These are phyloP conservation scores for Paragorgia papillata DNA, from an alignment of 92 coral and sea anemone species.

Conservation along the genomic window DNA sequence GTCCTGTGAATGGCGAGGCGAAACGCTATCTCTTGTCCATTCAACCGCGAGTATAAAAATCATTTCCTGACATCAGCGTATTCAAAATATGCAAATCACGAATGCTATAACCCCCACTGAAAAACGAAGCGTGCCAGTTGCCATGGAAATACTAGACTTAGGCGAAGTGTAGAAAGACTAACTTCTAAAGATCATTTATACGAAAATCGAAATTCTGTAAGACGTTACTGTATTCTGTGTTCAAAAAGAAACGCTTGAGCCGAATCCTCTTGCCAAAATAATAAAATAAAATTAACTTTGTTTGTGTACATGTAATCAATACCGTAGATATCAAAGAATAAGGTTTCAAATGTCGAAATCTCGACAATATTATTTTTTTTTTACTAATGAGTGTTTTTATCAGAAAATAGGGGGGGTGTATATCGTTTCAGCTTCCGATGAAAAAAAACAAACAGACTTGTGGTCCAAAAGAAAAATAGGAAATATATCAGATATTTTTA, in stretches of 20 bases:
- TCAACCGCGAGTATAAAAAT: neutral
- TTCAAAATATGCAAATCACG: conserved; percentile 41
- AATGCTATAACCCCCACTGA: conserved; percentile 2
- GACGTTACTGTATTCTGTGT: neutral
- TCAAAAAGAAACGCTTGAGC: too few species aligned
- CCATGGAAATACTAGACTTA: neutral
- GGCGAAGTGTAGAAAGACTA: neutral
- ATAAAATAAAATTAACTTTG: too few species aligned
- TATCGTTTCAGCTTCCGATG: neutral
- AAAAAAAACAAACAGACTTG: too few species aligned
- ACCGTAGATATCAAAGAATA: neutral
- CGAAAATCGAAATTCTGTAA: too few species aligned
- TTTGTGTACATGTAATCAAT: too few species aligned
- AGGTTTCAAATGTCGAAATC: neutral
- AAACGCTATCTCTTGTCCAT: neutral
- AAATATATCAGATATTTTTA: neutral
- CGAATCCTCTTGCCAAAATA: too few species aligned
- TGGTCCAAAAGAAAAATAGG: too few species aligned
- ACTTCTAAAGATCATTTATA: too few species aligned
- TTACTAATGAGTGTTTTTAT: too few species aligned
- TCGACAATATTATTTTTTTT: too few species aligned
- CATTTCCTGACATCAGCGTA: conserved; percentile 16
- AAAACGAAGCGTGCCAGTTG: conserved; percentile 27
- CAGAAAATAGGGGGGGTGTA: neutral
- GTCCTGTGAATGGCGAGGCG: neutral